Percentiles rank a stretch among this genome's conserved stretches.
Conservation (phyloP, 2,797 vertebrate species). For the Avahi laniger region DNA sequence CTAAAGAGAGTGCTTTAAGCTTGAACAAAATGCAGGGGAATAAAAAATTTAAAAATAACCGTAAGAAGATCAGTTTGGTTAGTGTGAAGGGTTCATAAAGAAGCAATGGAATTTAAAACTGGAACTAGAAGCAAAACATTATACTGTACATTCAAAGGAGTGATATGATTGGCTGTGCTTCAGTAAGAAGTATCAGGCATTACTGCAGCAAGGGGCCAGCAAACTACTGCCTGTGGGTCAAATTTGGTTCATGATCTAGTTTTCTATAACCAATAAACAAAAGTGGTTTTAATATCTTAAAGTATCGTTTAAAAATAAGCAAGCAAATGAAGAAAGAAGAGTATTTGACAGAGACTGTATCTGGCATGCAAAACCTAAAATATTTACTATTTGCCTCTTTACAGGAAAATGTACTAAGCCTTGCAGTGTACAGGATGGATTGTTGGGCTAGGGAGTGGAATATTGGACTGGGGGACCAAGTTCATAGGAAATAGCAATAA, state of each 20-base stretch:
- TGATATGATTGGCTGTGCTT: neutral
- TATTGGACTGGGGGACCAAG: neutral
- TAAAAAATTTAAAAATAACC: neutral
- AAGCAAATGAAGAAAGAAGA: neutral
- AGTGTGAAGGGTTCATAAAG: neutral
- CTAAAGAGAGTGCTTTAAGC: neutral
- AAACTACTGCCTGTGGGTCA: neutral
- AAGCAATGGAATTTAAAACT: neutral
- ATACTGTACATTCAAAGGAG: neutral
- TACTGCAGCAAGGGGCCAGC: neutral
- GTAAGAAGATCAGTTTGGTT: neutral
- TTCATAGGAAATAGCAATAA: neutral
- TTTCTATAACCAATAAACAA: neutral
- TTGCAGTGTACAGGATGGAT: neutral
- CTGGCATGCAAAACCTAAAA: neutral
- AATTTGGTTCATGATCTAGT: neutral
- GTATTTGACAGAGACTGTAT: neutral
- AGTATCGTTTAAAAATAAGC: neutral
- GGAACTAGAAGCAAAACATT: neutral
- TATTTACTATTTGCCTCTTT: neutral
- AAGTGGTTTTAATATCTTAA: slow-evolving; percentile 4
- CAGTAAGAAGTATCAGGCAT: neutral
- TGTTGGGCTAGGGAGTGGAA: neutral
- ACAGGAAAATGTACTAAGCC: neutral
- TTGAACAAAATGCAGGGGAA: neutral